Evolutionary conservation across 1,140 invertebrate genomes (phyloP).

Genomic region (Drosophila tropicalis): DNA sequence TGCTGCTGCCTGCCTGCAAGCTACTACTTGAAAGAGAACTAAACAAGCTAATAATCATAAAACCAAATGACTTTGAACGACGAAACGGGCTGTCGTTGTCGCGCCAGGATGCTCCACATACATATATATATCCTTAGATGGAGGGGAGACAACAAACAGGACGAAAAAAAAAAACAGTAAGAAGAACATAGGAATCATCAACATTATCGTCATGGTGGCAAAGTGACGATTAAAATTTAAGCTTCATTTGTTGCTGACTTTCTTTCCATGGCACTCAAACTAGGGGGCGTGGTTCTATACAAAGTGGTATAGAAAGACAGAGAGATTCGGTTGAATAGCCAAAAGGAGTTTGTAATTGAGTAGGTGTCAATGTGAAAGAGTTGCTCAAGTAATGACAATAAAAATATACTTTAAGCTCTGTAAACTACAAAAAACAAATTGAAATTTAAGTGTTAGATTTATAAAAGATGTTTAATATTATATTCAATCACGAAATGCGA

Average conservation of each 20-base stretch:
- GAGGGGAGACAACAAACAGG: constrained; percentile 38
- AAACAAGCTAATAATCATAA: constrained; percentile 83
- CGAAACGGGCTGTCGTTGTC: constrained; percentile 56
- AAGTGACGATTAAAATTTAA: constrained; percentile 82
- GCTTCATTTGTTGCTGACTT: constrained; percentile 76
- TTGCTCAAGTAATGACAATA: background rate
- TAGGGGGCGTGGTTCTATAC: constrained; percentile 14
- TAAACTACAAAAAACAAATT: too few species aligned
- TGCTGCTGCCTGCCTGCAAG: background rate
- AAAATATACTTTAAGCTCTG: too few species aligned
- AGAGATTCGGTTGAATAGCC: constrained; percentile 25
- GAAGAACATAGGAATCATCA: constrained; percentile 55
- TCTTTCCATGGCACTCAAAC: constrained; percentile 21
- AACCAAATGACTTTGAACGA: constrained; percentile 83
- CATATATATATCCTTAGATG: background rate
- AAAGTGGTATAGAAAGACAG: background rate
- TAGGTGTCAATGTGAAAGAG: constrained; percentile 60
- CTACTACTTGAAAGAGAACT: constrained; percentile 72
- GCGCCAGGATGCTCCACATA: constrained; percentile 43
- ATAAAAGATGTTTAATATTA: background rate
- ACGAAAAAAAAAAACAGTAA: background rate
- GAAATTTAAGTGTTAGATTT: background rate
- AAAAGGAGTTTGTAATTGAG: constrained; percentile 55
- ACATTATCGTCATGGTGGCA: constrained; percentile 67
- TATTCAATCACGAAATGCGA: background rate